Evolutionary conservation across 64 coral and sea anemone species (phyloP).

Genomic region (Stylophora pistillata): DNA sequence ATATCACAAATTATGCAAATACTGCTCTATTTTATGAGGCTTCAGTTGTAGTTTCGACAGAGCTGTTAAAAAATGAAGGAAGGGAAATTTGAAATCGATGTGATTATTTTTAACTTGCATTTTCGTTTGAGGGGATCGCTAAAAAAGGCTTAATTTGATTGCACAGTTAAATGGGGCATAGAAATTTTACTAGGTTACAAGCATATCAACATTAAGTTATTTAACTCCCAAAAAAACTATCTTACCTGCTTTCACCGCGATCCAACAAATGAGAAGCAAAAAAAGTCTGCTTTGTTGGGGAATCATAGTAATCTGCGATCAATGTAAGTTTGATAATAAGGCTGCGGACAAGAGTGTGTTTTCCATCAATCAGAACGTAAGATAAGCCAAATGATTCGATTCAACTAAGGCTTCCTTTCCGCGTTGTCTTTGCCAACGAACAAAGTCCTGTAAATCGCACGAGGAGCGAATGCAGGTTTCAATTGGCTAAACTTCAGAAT

Average conservation of each 20-base stretch:
- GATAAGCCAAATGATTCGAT: neutral
- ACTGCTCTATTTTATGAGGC: neutral
- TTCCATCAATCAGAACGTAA: neutral
- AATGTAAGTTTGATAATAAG: neutral
- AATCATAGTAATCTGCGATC: constrained; percentile 31
- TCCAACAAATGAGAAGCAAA: constrained; percentile 24
- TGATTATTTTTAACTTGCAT: too few species aligned
- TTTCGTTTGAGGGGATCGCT: too few species aligned
- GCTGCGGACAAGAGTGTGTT: neutral
- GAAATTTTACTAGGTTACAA: neutral
- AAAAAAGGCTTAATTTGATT: neutral
- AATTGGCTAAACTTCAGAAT: too few species aligned
- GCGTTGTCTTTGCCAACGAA: neutral
- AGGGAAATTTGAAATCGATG: too few species aligned
- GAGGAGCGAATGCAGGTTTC: too few species aligned
- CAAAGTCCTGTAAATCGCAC: neutral
- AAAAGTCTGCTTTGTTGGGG: constrained; percentile 21
- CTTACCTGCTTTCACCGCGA: constrained; percentile 30
- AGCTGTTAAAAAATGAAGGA: too few species aligned
- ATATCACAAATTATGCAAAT: constrained; percentile 3
- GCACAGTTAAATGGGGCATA: constrained; percentile 5
- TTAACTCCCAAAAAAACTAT: neutral
- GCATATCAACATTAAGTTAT: neutral
- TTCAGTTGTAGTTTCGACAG: neutral
- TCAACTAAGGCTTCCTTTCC: neutral